Evolutionary conservation across 2,113 vertebrate species (phyloP).

Genomic region (Limnothrissa miodon): DNA sequence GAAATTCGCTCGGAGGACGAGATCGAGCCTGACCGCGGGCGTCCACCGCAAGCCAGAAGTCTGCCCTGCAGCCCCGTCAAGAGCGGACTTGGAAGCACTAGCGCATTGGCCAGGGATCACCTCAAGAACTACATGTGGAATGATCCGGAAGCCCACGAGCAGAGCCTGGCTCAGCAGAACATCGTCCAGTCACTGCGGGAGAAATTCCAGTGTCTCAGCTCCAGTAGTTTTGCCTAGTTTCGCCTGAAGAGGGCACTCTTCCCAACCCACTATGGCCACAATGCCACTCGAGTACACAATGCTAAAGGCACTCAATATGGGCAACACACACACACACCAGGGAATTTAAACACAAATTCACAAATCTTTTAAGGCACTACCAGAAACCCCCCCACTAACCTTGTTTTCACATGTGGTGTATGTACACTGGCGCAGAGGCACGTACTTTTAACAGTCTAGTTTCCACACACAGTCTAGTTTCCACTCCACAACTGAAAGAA

Average conservation of each 20-base stretch:
- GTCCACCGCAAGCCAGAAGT: slow-evolving; percentile 57
- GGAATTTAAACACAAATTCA: neutral
- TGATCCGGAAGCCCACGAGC: slow-evolving; percentile 79
- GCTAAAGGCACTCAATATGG: neutral
- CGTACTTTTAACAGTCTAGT: neutral
- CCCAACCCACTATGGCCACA: neutral
- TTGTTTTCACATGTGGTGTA: neutral
- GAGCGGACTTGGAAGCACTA: slow-evolving; percentile 52
- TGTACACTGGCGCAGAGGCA: neutral
- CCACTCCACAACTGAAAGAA: neutral
- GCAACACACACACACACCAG: neutral
- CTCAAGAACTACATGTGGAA: slow-evolving; percentile 90
- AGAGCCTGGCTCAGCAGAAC: slow-evolving; percentile 67
- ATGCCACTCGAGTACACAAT: neutral
- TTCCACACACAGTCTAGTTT: neutral
- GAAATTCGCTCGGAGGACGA: slow-evolving; percentile 97
- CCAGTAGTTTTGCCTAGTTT: slow-evolving; percentile 85
- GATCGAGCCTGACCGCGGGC: slow-evolving; percentile 54
- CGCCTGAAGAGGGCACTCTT: slow-evolving; percentile 61
- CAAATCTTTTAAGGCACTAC: neutral
- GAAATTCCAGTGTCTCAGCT: slow-evolving; percentile 97
- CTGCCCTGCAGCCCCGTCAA: slow-evolving; percentile 69
- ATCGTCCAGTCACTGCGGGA: slow-evolving; percentile 93
- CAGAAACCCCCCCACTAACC: neutral
- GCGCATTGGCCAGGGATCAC: slow-evolving; percentile 73